These are phyloP conservation scores for Brachionus paranguensis DNA, from an alignment of 1,140 invertebrate genomes.

Conservation along the genomic window DNA sequence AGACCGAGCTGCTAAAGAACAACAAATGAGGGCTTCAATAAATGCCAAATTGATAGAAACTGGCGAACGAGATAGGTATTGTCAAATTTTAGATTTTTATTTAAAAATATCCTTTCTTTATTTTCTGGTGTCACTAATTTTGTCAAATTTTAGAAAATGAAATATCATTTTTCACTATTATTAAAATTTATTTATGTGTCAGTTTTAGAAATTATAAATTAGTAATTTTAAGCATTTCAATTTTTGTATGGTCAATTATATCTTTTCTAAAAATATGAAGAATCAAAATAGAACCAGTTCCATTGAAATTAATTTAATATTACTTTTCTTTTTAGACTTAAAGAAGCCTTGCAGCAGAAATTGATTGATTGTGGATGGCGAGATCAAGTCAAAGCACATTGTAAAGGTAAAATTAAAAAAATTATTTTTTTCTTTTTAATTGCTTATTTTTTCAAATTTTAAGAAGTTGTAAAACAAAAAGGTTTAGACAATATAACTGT, in stretches of 20 bases:
- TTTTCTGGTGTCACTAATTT: not conserved
- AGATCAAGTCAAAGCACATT: slow-evolving; percentile 75
- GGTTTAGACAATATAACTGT: slow-evolving; percentile 70
- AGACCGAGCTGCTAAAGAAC: slow-evolving; percentile 9
- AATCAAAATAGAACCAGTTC: too few relatives aligned
- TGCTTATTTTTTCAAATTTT: slow-evolving; percentile 33
- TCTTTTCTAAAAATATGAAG: too few relatives aligned
- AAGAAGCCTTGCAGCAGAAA: slow-evolving; percentile 71
- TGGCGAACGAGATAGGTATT: slow-evolving; percentile 30
- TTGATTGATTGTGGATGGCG: slow-evolving; percentile 83
- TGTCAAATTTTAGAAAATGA: too few relatives aligned
- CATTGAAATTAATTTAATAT: too few relatives aligned
- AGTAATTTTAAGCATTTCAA: too few relatives aligned
- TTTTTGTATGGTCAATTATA: too few relatives aligned
- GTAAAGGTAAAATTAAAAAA: slow-evolving; percentile 60
- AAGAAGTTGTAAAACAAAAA: slow-evolving; percentile 68
- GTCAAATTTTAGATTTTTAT: not conserved
- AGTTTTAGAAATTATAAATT: too few relatives aligned
- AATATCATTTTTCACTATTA: too few relatives aligned
- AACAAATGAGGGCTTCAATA: slow-evolving; percentile 39
- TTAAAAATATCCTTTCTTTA: not conserved
- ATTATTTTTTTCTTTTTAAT: not conserved
- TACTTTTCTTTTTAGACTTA: not conserved
- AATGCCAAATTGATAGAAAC: slow-evolving; percentile 41
- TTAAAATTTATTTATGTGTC: too few relatives aligned